A percentile compares a stretch with the other conserved stretches of the same genome.
Conservation (phyloP, 1,140 invertebrate species). For the Pachyrhynchus sulphureomaculatus region DNA sequence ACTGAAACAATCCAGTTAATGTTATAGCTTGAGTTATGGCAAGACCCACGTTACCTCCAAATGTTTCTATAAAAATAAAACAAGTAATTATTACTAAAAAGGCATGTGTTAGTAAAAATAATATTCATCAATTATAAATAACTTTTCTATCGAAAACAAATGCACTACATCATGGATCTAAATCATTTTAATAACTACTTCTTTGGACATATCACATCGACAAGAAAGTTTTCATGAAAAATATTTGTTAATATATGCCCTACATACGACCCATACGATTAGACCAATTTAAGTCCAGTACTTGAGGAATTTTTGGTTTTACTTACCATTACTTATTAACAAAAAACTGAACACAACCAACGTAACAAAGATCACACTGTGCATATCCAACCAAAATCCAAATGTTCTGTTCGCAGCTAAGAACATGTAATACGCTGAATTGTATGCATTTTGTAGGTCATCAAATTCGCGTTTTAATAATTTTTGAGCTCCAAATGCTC, state of each 20-base stretch:
- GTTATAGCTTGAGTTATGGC: constrained; percentile 58
- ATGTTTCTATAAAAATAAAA: constrained; percentile 46
- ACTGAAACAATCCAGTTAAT: constrained; percentile 68
- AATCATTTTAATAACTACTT: too few relatives aligned
- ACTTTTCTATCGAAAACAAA: too few relatives aligned
- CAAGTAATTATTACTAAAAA: background rate
- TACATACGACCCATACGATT: background rate
- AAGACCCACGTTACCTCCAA: constrained; percentile 58
- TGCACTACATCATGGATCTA: too few relatives aligned
- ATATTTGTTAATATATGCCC: too few relatives aligned
- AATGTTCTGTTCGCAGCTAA: constrained; percentile 63
- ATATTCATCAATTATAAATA: background rate
- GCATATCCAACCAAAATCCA: constrained; percentile 63
- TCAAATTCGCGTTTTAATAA: constrained; percentile 74
- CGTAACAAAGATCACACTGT: constrained; percentile 68
- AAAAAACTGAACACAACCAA: constrained; percentile 60
- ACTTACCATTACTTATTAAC: constrained; percentile 51
- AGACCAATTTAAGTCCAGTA: background rate
- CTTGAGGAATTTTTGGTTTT: background rate
- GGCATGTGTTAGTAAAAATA: background rate
- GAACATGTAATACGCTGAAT: constrained; percentile 67
- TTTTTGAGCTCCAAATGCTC: constrained; percentile 69
- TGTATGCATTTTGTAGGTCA: constrained; percentile 58
- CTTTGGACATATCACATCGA: too few relatives aligned
- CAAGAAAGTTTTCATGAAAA: too few relatives aligned